Base-by-base conservation (phyloP, 2,797 vertebrate genomes). In the Hyperoplus immaculatus region DNA sequence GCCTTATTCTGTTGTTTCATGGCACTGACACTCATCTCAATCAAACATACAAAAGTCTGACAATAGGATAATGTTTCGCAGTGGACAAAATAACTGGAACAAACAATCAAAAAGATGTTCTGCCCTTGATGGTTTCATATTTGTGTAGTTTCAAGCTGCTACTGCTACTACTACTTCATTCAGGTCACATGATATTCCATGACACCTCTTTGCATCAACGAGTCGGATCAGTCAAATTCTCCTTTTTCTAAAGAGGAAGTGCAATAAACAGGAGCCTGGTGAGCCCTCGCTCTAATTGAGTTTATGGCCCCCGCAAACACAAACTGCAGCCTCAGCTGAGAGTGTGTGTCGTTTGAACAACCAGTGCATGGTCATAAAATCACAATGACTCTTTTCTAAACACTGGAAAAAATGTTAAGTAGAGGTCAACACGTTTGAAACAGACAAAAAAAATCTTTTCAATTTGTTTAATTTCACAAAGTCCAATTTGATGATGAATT, bases 231-330 rank as follows among this genome's bases (percentile, higher is more conserved):
- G 50, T 70, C 58, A 72, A 47, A 60, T 57, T 72, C 62, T 42
- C 38, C 36, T 36, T 8, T 62, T 29, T 65, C 60, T 54, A 15
- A 18, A 62, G 63, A 77, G 73, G 59, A 78, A 77, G 61, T 12
- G 16, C 14, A 67, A 66, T 60, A 68, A 86, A 85, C 53, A 57
- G 74, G 51, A 46, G 51, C 21, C 21, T 12, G 59, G 43, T 53
- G 45, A 54, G 65, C 73, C 79, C 50, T 77, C 3, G 41, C 74
- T 76, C 69, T 87, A 80, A 89, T 85, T 82, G 84, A 79, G 72
- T 92, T 91, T 88, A 88, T 56, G 74, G 75, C 77, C 63, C 62
- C 54, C 16, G 56, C 77, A 89, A 89, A 88, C 81, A 86, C 81
- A 78, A 80, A 70, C 69, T 70, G 67, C 72, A 71, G 56, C 83